Evolutionary conservation across 2,888 invertebrate species (phyloP), one percentile per base, ranked within the genome.

Genomic region (Noctua comes): DNA sequence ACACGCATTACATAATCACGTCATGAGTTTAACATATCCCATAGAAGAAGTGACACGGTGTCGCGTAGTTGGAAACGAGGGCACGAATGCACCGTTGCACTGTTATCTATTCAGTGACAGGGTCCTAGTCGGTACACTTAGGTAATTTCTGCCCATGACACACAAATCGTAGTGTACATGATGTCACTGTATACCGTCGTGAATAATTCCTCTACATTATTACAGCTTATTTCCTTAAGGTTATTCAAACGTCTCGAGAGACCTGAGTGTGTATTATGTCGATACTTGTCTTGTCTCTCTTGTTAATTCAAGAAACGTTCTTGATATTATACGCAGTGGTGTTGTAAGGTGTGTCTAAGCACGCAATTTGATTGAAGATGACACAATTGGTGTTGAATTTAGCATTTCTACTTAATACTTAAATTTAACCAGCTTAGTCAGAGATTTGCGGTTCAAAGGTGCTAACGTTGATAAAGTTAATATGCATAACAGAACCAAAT

Each of bases 101-200:
- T 73, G 64, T 76, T 85, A 82, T 82, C 76, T 83, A 83, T 87
- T 73, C 68, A 83, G 76, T 80, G 69, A 78, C 79, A 68, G 51
- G 27, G 73, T 86, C 71, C 71, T 40, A 48, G 51, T 83, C 31
- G 69, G 59, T 73, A 79, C 83, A 79, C 84, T 84, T 87, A 77
- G 80, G 87, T 86, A 88, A 89, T 90, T 86, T 86, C 82, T 84
- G 88, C 78, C 90, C 91, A 86, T 92, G 92, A 91, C 92, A 91
- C 77, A 90, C 79, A 90, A 89, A 90, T 88, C 83, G 77, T 59
- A 77, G 82, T 77, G 79, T 79, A 77, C 73, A 86, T 93, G 91
- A 92, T 91, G 91, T 92, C 92, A 91, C 80, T 82, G 24, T 69
- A 62, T 81, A 76, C 76, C 73, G 82, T 69, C 73, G 74, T 81